Evolutionary conservation across 2,113 vertebrate genomes (phyloP), one percentile per base, ranked within the genome.

Genomic region (Anhinga rufa): DNA sequence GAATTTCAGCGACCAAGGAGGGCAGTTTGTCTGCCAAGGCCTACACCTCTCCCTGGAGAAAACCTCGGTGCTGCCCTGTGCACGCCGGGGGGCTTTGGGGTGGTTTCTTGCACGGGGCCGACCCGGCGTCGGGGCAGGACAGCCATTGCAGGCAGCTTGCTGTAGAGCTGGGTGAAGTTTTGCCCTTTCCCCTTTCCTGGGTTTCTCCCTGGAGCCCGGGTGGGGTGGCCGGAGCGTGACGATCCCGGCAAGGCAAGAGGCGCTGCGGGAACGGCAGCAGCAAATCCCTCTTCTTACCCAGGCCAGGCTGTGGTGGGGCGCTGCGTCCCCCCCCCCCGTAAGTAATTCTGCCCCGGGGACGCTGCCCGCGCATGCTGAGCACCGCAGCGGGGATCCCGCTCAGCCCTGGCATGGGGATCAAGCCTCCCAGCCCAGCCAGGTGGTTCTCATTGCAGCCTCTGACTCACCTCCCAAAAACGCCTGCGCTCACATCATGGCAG

Each of bases 391-490:
- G 82, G 70, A 61, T 70, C 78, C 38, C 4, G 2, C 34, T 61
- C 4, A 18, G 1, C 29, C 26, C 60, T 1, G 6, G n/a, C 17
- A 57, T 31, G 1, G 1, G 78, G 71, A 48, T 24, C 1, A 10
- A 66, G 52, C 61, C 42, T 54, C 86, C n/a, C 14, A 65, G 42
- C 66, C 38, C 10, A 2, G 24, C 91, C 92, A 89, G 95, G 96
- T 93, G 94, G 86, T 85, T 96, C 66, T 78, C 55, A 89, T 91
- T 70, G 77, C 74, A 92, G 75, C 54, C 58, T 82, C 86, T 97
- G 95, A 95, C 82, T 96, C 96, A 94, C 69, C 84, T 89, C 95
- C 57, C 91, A 91, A 72, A 90, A 80, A 94, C 91, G 91, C 70
- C 81, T 72, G 26, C 0, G 9, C 74, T 92, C 51, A 22, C 66